Evolutionary conservation across 2,113 vertebrate genomes (phyloP).

Genomic region (Phodopus roborovskii): DNA sequence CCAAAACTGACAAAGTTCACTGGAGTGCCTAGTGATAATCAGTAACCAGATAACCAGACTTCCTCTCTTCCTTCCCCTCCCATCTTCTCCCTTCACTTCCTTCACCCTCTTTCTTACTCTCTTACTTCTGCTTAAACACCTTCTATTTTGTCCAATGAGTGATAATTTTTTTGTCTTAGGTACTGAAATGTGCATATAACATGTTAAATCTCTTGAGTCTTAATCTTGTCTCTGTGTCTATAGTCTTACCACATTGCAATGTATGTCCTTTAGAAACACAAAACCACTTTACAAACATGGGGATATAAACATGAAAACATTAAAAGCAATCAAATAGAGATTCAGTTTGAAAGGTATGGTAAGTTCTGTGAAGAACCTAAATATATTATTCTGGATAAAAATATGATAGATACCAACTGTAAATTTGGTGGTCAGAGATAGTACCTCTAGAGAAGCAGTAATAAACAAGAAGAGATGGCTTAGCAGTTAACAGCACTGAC

Average conservation of each 20-base stretch:
- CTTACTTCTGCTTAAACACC: background rate
- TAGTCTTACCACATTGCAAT: background rate
- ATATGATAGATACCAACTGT: background rate
- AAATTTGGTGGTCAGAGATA: slow-evolving; percentile 6
- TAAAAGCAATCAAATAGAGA: background rate
- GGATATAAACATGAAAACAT: background rate
- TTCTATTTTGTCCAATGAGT: background rate
- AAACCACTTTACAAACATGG: background rate
- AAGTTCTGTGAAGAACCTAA: background rate
- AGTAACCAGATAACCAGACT: background rate
- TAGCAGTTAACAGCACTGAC: no score
- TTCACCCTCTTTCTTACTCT: background rate
- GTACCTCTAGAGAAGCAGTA: background rate
- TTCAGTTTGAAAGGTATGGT: background rate
- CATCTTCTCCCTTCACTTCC: background rate
- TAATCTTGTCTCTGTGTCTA: background rate
- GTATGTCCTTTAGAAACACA: background rate
- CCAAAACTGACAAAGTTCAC: background rate
- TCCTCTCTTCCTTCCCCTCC: background rate
- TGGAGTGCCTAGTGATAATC: background rate
- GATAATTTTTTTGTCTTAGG: background rate
- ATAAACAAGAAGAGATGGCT: background rate
- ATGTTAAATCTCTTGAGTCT: no score
- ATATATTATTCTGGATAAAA: background rate
- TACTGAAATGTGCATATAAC: background rate